These are phyloP conservation scores for Cenopis cana DNA, from an alignment of 2,888 invertebrate genomes.

Conservation along the genomic window DNA sequence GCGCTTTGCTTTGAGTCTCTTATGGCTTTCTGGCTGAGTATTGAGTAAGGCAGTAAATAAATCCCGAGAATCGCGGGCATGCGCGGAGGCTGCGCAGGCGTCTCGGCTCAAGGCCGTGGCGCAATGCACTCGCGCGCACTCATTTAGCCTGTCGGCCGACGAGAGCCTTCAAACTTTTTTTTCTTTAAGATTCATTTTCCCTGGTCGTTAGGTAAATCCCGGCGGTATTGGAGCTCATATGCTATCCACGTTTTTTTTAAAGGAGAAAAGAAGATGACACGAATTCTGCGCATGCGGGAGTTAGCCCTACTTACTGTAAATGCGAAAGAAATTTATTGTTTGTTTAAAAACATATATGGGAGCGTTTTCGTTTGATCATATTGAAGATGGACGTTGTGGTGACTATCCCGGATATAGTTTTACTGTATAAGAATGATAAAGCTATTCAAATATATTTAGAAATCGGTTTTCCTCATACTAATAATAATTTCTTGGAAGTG, in stretches of 20 bases:
- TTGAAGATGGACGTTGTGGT: too few species aligned
- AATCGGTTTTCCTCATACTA: constrained; percentile 19
- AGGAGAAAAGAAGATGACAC: too few species aligned
- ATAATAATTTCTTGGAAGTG: background rate
- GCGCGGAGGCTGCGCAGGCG: constrained; percentile 37
- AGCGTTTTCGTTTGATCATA: too few species aligned
- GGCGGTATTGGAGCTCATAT: too few species aligned
- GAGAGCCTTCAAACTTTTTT: background rate
- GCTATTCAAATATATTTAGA: background rate
- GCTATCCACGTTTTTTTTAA: too few species aligned
- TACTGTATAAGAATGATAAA: background rate
- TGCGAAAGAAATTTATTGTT: too few species aligned
- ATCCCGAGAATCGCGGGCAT: background rate
- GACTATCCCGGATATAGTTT: too few species aligned
- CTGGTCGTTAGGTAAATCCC: too few species aligned
- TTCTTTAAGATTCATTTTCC: too few species aligned
- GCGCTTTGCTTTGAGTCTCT: background rate
- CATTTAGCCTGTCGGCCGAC: background rate
- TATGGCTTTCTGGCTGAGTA: background rate
- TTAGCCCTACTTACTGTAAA: too few species aligned
- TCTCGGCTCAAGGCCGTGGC: constrained; percentile 43
- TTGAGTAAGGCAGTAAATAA: background rate
- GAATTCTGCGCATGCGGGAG: too few species aligned
- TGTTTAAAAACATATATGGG: too few species aligned
- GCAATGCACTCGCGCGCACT: constrained; percentile 41